These are phyloP conservation scores for Peromyscus maniculatus DNA, from an alignment of 2,113 vertebrate genomes.

Conservation along the genomic window DNA sequence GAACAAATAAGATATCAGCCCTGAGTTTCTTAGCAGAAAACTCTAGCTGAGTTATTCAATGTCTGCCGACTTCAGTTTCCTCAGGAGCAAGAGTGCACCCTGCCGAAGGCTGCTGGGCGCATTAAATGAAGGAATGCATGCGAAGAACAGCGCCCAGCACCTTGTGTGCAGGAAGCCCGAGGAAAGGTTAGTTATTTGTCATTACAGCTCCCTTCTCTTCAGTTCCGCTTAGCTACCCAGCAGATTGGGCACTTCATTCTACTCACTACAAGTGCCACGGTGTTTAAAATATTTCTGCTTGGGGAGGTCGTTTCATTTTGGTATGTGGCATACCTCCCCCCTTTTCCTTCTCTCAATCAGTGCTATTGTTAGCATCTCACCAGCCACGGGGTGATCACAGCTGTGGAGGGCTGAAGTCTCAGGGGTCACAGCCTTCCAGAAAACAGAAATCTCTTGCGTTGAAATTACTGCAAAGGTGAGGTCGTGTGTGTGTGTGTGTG, in stretches of 20 bases:
- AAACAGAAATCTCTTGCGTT: constrained; percentile 63
- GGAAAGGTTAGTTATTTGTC: constrained; percentile 59
- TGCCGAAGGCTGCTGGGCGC: background rate
- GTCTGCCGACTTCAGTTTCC: background rate
- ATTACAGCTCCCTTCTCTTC: background rate
- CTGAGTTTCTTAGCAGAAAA: background rate
- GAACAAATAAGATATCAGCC: background rate
- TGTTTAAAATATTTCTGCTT: constrained; percentile 55
- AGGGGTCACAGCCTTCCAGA: constrained; percentile 64
- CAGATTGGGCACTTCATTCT: constrained; percentile 29
- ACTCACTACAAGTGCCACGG: background rate
- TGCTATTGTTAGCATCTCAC: constrained; percentile 64
- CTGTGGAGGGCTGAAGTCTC: background rate
- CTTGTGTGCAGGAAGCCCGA: background rate
- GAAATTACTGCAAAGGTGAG: constrained; percentile 64
- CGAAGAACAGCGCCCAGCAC: background rate
- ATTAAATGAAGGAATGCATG: background rate
- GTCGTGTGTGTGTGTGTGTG: background rate
- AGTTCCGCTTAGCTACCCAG: constrained; percentile 18
- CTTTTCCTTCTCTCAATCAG: constrained; percentile 48
- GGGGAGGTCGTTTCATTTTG: constrained; percentile 24
- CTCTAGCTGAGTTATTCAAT: background rate
- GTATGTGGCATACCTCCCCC: background rate
- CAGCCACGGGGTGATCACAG: constrained; percentile 49
- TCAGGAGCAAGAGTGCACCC: background rate